These are phyloP conservation scores for Tragopan temminckii DNA, from an alignment of 2,797 vertebrate genomes.

Conservation along the genomic window DNA sequence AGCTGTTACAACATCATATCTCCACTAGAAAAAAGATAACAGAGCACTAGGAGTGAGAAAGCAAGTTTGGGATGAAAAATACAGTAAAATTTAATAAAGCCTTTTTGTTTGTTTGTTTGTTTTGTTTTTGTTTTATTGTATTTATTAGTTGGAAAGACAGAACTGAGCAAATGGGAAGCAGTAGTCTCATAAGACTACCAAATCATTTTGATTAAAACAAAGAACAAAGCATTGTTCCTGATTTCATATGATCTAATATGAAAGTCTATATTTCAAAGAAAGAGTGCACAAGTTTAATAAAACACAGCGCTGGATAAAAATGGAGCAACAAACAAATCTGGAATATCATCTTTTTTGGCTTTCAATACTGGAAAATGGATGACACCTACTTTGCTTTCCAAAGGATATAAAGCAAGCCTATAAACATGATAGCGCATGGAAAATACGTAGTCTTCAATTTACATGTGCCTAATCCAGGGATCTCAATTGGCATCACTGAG, in stretches of 20 bases:
- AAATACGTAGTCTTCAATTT: neutral
- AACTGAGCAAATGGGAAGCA: neutral
- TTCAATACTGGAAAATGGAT: neutral
- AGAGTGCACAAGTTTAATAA: neutral
- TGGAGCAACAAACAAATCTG: accelerated
- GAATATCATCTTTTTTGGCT: neutral
- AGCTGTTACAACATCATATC: accelerated
- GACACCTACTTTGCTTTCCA: neutral
- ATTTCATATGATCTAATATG: neutral
- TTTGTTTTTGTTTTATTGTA: neutral
- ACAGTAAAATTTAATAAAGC: neutral
- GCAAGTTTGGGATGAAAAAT: neutral
- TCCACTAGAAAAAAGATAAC: neutral
- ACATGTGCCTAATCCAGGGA: neutral
- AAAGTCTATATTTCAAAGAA: neutral
- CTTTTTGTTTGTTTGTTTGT: neutral
- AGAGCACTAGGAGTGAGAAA: neutral
- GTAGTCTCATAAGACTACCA: neutral
- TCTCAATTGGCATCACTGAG: neutral
- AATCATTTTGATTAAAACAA: neutral
- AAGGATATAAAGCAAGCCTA: neutral
- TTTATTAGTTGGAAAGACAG: neutral
- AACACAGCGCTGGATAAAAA: neutral
- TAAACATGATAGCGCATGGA: neutral
- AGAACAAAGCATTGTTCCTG: neutral